Base-by-base conservation (phyloP, 92 coral and sea anemone genomes). In the Blastomussa wellsi region DNA sequence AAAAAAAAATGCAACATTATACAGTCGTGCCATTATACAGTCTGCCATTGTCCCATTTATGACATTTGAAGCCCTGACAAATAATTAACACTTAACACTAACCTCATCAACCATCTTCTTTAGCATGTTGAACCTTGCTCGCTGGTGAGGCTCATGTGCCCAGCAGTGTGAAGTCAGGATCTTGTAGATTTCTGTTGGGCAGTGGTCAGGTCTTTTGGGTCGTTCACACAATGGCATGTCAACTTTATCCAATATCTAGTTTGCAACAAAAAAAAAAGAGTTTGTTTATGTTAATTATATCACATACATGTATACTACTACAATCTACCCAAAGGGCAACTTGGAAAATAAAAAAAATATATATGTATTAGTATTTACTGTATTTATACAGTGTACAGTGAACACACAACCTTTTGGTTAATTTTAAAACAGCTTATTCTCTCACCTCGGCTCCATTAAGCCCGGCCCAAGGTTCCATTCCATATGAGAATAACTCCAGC, bases 391-490 rank as follows among this genome's bases (percentile, higher is more conserved):
- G n/a, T n/a, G n/a, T n/a, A n/a, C n/a, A n/a, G n/a, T n/a, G n/a
- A n/a, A n/a, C n/a, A n/a, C n/a, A n/a, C n/a, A n/a, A n/a, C n/a
- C n/a, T n/a, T n/a, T n/a, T n/a, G n/a, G n/a, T n/a, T n/a, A n/a
- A n/a, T n/a, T n/a, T n/a, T n/a, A n/a, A n/a, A 51, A 24, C 2
- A 26, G 12, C 26, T 33, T 31, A 22, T 72, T 82, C 80, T 2
- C 83, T 44, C 72, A 96, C 99, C 98, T 96, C 94, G 4, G 92
- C 65, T 14, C 95, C 98, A 66, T 90, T 90, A 12, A 92, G 83
- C 20, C 98, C 97, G 9, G 95, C 93, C 99, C 99, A 96, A 0
- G 99, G 99, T 57, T 93, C 97, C 65, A 65, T 88, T 64, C 99
- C 99, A 93, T 96, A 96, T 1, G 98, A 95, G 64, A 96, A 96